These are phyloP conservation scores for Plumapathes pennacea DNA, from an alignment of 92 coral and sea anemone species.

Conservation along the genomic window DNA sequence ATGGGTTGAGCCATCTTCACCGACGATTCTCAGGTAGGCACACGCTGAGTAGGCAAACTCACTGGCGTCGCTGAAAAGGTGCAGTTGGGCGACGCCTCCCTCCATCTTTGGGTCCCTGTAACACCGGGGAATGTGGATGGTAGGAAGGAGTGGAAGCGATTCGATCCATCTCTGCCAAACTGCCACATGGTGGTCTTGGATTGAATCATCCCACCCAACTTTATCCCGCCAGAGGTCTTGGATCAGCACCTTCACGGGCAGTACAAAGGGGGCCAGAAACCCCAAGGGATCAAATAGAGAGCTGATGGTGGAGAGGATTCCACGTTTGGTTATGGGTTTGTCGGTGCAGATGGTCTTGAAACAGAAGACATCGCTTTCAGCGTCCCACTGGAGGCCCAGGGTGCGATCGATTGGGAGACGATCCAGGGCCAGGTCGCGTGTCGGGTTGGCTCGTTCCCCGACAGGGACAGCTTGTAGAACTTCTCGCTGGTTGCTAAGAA, in stretches of 20 bases:
- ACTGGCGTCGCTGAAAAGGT: too few species aligned
- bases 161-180: conserved; percentile 24
- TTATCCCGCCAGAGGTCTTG: conserved; percentile 11
- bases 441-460: not conserved
- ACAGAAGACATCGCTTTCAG: not conserved
- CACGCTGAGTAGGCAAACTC: too few species aligned
- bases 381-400: conserved; percentile 1
- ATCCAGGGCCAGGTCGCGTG: not conserved
- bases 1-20: too few species aligned
- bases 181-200: too few species aligned
- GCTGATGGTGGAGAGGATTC: not conserved
- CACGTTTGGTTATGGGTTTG: not conserved
- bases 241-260: not conserved
- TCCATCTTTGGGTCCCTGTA: conserved; percentile 2
- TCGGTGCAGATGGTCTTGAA: not conserved
- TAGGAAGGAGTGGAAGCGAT: conserved; percentile 22
- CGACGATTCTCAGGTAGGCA: too few species aligned
- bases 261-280: not conserved
- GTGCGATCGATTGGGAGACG: not conserved
- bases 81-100: too few species aligned
- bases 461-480: not conserved
- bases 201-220: conserved; percentile 29
- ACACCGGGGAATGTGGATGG: conserved; percentile 26
- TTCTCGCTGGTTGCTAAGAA: not conserved
- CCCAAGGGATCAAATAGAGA: not conserved